These are phyloP conservation scores for Nemotelus nigrinus DNA, from an alignment of 2,888 invertebrate species.

Conservation along the genomic window DNA sequence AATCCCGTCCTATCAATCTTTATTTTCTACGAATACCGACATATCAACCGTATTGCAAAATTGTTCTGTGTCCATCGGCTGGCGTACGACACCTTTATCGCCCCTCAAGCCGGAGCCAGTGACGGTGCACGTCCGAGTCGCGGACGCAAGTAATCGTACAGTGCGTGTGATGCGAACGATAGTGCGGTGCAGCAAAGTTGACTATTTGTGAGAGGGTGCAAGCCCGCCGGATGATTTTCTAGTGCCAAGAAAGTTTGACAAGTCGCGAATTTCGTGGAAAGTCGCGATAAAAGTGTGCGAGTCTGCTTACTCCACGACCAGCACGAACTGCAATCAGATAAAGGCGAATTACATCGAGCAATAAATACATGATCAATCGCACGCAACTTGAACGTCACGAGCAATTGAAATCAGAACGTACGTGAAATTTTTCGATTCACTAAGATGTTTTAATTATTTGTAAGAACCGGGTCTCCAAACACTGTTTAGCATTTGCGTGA, in stretches of 20 bases:
- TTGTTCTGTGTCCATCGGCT: background rate
- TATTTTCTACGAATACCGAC: background rate
- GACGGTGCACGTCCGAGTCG: constrained; percentile 16
- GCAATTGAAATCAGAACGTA: constrained; percentile 18
- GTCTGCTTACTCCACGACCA: background rate
- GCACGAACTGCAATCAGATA: background rate
- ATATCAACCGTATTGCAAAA: background rate
- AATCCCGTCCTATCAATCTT: background rate
- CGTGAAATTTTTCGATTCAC: background rate
- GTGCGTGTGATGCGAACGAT: background rate
- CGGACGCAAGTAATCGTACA: background rate
- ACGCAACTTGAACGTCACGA: background rate
- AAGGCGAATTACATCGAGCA: background rate
- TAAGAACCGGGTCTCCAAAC: too few relatives aligned
- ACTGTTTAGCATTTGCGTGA: background rate
- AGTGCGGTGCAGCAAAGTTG: background rate
- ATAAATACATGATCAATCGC: background rate
- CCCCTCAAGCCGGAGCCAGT: background rate
- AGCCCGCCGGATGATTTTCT: background rate
- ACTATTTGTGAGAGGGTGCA: background rate
- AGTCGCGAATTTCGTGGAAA: constrained; percentile 10
- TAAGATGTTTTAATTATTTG: too few relatives aligned
- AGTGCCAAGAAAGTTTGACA: constrained; percentile 9
- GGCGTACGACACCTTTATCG: constrained; percentile 16
- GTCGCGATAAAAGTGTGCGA: background rate